These are phyloP conservation scores for Heliconius hermathena DNA, from an alignment of 1,140 invertebrate genomes.

Conservation along the genomic window DNA sequence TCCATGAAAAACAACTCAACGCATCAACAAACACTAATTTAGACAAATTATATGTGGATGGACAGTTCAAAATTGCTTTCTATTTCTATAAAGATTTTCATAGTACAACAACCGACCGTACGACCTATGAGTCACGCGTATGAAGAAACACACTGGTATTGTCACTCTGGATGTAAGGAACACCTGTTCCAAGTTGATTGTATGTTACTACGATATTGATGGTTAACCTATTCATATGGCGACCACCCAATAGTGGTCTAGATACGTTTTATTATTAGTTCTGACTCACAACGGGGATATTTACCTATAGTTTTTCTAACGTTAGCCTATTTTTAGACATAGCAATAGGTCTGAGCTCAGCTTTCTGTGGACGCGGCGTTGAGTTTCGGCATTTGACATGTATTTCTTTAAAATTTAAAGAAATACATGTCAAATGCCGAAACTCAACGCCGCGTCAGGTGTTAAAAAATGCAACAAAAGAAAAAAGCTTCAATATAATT, in stretches of 20 bases:
- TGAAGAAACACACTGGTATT: conserved; percentile 19
- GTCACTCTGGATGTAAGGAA: conserved; percentile 17
- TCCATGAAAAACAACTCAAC: too few relatives aligned
- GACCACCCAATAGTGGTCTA: conserved; percentile 36
- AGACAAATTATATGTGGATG: conserved; percentile 3
- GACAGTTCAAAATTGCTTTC: conserved; percentile 15
- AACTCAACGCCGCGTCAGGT: too few relatives aligned
- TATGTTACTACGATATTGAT: conserved; percentile 34
- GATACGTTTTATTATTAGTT: conserved; percentile 18
- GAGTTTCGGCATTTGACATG: too few relatives aligned
- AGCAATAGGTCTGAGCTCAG: too few relatives aligned
- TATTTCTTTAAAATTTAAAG: too few relatives aligned
- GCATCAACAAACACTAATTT: conserved; percentile 3
- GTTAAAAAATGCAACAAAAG: neutral
- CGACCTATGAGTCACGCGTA: conserved; percentile 19
- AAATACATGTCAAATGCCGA: too few relatives aligned
- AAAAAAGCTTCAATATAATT: too few relatives aligned
- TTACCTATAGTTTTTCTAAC: neutral
- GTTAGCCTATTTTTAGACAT: neutral
- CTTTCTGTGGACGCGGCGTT: too few relatives aligned
- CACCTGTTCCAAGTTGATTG: conserved; percentile 37
- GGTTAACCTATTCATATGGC: conserved; percentile 35
- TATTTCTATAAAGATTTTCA: conserved; percentile 5
- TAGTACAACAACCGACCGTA: neutral
- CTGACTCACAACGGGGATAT: neutral